phyloP scores from a whole-genome alignment of 1,140 invertebrate genomes.

The Aphis craccivora region DNA sequence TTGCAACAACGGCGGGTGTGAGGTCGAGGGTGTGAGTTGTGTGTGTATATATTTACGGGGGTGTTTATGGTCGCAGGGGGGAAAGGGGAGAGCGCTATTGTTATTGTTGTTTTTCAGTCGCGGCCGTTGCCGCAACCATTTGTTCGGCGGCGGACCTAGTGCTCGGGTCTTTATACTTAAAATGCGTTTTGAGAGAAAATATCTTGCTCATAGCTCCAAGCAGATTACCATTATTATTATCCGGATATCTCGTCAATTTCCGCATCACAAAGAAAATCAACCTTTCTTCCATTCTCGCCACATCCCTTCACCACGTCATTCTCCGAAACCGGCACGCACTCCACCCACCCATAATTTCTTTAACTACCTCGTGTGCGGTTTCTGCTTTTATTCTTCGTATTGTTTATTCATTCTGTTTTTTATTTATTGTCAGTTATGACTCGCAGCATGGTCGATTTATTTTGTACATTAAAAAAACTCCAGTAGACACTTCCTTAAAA shows the following conservation, averaged over 20 bases:
- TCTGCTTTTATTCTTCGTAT: slow-evolving; percentile 28
- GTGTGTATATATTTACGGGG: neutral
- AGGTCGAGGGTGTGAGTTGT: neutral
- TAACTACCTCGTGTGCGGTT: neutral
- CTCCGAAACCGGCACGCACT: neutral
- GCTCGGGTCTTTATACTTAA: slow-evolving; percentile 21
- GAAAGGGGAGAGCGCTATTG: neutral
- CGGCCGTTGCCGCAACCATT: neutral
- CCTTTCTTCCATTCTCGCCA: too few species aligned
- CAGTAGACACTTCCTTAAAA: neutral
- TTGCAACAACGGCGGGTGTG: neutral
- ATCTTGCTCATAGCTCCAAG: neutral
- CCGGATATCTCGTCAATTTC: slow-evolving; percentile 50
- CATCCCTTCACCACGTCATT: neutral
- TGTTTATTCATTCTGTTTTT: slow-evolving; percentile 8
- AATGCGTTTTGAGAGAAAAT: slow-evolving; percentile 30
- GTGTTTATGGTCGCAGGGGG: neutral
- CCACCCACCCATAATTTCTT: neutral
- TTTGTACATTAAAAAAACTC: neutral
- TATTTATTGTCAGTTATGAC: slow-evolving; percentile 26
- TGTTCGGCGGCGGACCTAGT: neutral
- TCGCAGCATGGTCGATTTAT: slow-evolving; percentile 16
- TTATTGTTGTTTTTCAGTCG: slow-evolving; percentile 38
- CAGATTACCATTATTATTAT: slow-evolving; percentile 29
- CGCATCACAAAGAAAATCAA: neutral